A percentile compares a stretch with the other conserved stretches of the same genome.
Evolutionary conservation across 2,888 invertebrate species (phyloP).

Genomic region (Choreutis nemorana): DNA sequence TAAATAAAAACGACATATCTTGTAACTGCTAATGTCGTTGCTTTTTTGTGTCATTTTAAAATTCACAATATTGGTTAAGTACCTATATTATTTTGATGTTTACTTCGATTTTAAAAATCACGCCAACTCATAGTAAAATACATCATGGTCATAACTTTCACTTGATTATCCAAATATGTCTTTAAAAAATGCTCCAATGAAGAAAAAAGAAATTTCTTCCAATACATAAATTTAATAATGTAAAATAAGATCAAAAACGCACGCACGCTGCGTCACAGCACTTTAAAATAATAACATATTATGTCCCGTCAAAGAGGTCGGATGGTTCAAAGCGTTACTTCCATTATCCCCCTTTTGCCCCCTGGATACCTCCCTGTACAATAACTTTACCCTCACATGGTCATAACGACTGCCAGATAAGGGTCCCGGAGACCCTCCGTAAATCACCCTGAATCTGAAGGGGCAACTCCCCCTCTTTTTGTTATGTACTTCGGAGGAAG

Average conservation of each 20-base stretch:
- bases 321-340: conserved; percentile 24
- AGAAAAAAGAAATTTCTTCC: too few species aligned
- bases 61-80: too few species aligned
- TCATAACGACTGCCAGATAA: conserved; percentile 64
- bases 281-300: conserved; percentile 57
- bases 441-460: conserved; percentile 59
- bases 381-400: conserved; percentile 64
- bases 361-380: conserved; percentile 35
- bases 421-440: conserved; percentile 58
- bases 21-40: too few species aligned
- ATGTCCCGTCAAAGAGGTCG: conserved; percentile 50
- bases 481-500: conserved; percentile 22
- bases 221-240: too few species aligned
- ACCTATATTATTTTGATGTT: too few species aligned
- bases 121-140: too few species aligned
- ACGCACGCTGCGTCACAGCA: conserved; percentile 11
- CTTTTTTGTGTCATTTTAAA: too few species aligned
- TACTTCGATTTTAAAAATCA: too few species aligned
- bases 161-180: too few species aligned
- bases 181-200: too few species aligned
- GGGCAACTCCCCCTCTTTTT: conserved; percentile 46
- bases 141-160: too few species aligned
- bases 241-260: conserved; percentile 7
- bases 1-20: too few species aligned
- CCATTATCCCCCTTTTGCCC: conserved; percentile 20